Evolutionary conservation across 2,113 vertebrate genomes (phyloP), one percentile per base, ranked within the genome.

Genomic region (Gadus chalcogrammus): DNA sequence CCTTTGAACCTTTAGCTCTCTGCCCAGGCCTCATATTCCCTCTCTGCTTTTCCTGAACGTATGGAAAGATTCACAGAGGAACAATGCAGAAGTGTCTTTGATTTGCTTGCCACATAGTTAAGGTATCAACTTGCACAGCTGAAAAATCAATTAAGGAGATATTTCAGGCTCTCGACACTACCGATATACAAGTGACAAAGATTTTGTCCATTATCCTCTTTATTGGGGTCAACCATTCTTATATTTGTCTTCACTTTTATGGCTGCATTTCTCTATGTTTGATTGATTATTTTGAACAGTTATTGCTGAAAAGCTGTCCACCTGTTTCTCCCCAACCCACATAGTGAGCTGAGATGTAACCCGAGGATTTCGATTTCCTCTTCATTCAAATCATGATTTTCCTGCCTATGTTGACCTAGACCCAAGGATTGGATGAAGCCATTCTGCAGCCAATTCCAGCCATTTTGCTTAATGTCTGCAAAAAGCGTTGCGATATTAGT

Each of bases 61-160:
- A 48, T 48, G 42, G 42, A 48, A 48, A 48, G 42, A 48, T 13
- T 12, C 42, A 48, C 42, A 48, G 42, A 48, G 8, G 2, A 48
- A 48, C 42, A 48, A 7, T 9, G 11, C 5, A 48, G 42, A 48
- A 48, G 42, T 1, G 42, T 48, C 42, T 48, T 48, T 9, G 42
- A 48, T 48, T 48, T 7, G 42, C 42, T 48, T 13, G 42, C 42
- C 42, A 13, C 42, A 48, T 12, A 8, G 42, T 48, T 48, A 48
- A 48, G 65, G 79, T 79, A 78, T 85, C 55, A 15, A 18, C 66
- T 64, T 38, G 48, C 56, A 3, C 72, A 76, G 77, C 74, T 84
- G 80, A 85, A 81, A 82, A 78, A 78, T 48, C 31, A 61, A 80
- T 84, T 61, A 64, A 64, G 20, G 48, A 20, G 15, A 73, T 78